phyloP scores from a whole-genome alignment of 2,797 vertebrate genomes.

The Smutsia gigantea region DNA sequence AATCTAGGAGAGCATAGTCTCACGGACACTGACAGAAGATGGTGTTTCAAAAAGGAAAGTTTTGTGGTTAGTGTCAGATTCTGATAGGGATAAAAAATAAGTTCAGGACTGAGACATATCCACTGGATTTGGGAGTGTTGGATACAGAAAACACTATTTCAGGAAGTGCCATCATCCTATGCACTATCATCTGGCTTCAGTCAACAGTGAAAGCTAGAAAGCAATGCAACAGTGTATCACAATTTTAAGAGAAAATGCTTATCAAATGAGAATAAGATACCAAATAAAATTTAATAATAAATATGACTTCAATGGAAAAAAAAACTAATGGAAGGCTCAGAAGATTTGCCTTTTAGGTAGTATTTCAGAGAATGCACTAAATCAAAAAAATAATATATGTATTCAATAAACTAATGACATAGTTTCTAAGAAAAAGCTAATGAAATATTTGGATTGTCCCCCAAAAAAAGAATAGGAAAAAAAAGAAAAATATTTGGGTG shows the following conservation, averaged over 20 bases:
- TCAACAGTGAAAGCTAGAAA: not conserved
- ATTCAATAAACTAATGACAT: not conserved
- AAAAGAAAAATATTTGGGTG: not conserved
- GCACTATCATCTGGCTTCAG: not conserved
- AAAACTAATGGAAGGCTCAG: not conserved
- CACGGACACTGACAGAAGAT: not conserved
- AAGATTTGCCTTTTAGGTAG: not conserved
- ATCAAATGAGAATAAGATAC: not conserved
- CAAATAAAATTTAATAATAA: not conserved
- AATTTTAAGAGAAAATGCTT: not conserved
- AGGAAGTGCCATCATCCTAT: too few species aligned
- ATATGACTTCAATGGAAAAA: not conserved
- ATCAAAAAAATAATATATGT: not conserved
- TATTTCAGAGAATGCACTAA: not conserved
- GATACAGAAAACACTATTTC: not conserved
- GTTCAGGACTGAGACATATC: not conserved
- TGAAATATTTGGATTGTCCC: not conserved
- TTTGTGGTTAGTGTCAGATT: not conserved
- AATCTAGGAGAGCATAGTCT: not conserved
- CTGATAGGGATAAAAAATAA: not conserved
- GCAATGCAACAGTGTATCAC: not conserved
- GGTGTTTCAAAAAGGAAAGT: not conserved
- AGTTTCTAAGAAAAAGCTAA: not conserved
- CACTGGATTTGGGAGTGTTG: not conserved
- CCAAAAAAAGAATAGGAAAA: too few species aligned